These are phyloP conservation scores for Phylloscopus whistleri DNA, from an alignment of 2,113 vertebrate genomes.

Conservation along the genomic window DNA sequence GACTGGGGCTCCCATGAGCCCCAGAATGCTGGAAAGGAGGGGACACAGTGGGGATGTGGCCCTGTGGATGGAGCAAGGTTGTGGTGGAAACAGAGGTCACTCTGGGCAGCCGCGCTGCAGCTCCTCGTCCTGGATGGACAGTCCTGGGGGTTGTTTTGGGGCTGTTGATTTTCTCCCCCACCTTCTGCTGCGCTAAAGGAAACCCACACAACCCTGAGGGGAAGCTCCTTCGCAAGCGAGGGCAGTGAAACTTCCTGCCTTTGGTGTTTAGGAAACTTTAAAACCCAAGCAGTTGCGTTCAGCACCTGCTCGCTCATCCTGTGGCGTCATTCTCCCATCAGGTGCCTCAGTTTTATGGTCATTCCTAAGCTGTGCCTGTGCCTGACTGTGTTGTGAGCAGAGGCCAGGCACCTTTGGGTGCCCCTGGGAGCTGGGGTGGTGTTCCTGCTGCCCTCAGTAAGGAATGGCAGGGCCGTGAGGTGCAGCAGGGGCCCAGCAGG, in stretches of 20 bases:
- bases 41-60: fast-evolving
- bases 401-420: fast-evolving
- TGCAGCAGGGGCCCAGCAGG: neutral
- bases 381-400: fast-evolving
- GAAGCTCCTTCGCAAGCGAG: neutral
- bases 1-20: neutral
- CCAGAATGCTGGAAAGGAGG: neutral
- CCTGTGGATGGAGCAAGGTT: neutral
- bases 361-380: fast-evolving
- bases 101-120: neutral
- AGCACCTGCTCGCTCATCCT: fast-evolving
- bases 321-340: neutral
- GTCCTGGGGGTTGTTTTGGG: neutral
- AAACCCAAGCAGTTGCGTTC: fast-evolving
- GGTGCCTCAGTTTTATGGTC: neutral
- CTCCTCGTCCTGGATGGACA: neutral
- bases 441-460: neutral
- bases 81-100: neutral
- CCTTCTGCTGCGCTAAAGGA: neutral
- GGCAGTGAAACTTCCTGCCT: neutral
- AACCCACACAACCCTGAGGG: neutral
- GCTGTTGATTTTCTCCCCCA: neutral
- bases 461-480: fast-evolving
- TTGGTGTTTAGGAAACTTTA: neutral
- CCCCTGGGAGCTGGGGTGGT: fast-evolving